These are phyloP conservation scores for Galeopsomyia nigrocyanea DNA, from an alignment of 2,888 invertebrate species.

Conservation along the genomic window DNA sequence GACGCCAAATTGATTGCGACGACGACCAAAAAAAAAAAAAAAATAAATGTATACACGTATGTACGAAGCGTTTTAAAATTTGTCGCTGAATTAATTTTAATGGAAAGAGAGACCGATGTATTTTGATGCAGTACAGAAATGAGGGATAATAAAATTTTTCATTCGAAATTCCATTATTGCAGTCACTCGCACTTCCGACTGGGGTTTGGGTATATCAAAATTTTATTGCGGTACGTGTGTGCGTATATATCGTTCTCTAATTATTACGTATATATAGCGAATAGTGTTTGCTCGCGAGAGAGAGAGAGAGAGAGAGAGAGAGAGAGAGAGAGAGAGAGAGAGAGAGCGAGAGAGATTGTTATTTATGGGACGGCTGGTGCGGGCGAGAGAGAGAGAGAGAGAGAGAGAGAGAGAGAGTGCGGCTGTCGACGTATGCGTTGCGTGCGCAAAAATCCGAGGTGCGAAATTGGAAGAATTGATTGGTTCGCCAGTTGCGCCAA, in stretches of 20 bases:
- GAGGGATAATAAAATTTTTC: conserved; percentile 12
- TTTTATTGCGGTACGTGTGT: no score
- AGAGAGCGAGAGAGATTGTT: background rate
- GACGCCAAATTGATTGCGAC: no score
- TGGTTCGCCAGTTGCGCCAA: background rate
- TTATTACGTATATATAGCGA: conserved; percentile 24
- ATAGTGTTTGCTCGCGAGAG: background rate
- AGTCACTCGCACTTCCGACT: background rate
- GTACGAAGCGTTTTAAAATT: no score
- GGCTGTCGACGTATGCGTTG: background rate
- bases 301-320: background rate
- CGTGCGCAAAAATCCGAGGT: background rate
- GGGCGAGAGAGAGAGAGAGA: no score
- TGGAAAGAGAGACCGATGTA: no score
- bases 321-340: no score
- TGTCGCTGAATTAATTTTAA: no score
- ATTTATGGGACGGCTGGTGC: background rate
- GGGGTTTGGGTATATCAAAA: no score
- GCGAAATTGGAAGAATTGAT: conserved; percentile 15
- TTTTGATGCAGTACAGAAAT: no score
- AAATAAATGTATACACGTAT: no score
- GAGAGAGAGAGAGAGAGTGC: no score
- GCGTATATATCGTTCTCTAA: conserved; percentile 9
- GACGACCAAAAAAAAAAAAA: no score
- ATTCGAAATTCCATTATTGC: conserved; percentile 7